Evolutionary conservation across 1,140 invertebrate genomes (phyloP).

Genomic region (Oreohelix idahoensis): DNA sequence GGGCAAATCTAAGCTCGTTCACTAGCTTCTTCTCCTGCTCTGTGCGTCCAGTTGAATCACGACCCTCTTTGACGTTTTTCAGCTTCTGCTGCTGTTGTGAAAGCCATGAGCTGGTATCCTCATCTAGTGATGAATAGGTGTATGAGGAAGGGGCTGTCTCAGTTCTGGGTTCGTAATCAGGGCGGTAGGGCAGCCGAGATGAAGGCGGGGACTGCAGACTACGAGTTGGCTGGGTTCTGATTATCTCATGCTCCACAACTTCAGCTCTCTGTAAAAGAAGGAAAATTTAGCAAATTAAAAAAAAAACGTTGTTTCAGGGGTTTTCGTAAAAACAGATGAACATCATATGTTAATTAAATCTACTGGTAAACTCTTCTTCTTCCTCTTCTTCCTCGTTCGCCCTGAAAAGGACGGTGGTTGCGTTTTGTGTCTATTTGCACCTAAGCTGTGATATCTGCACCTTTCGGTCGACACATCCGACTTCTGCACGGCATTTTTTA

Average conservation of each 20-base stretch:
- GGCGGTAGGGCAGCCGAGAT: slow-evolving; percentile 60
- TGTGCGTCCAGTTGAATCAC: slow-evolving; percentile 54
- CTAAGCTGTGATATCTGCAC: too few species aligned
- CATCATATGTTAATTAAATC: too few species aligned
- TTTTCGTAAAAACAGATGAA: too few species aligned
- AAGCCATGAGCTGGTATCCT: slow-evolving; percentile 67
- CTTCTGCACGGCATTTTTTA: too few species aligned
- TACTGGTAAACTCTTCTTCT: too few species aligned
- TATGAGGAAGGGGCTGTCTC: slow-evolving; percentile 39
- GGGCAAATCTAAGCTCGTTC: slow-evolving; percentile 69
- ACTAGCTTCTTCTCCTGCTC: slow-evolving; percentile 70
- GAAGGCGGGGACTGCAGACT: slow-evolving; percentile 41
- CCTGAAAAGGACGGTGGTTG: too few species aligned
- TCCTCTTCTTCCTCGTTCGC: too few species aligned
- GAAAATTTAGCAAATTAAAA: neutral
- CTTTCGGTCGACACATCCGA: too few species aligned
- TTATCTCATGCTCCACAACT: slow-evolving; percentile 45
- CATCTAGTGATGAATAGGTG: slow-evolving; percentile 53
- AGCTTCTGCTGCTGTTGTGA: slow-evolving; percentile 73
- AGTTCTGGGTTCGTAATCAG: slow-evolving; percentile 63
- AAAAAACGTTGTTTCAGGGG: too few species aligned
- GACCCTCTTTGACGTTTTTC: slow-evolving; percentile 61
- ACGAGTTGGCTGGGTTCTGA: slow-evolving; percentile 44
- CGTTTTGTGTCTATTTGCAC: too few species aligned
- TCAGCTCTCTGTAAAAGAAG: slow-evolving; percentile 23